Evolutionary conservation across 2,113 vertebrate genomes (phyloP).

Genomic region (Odocoileus virginianus): DNA sequence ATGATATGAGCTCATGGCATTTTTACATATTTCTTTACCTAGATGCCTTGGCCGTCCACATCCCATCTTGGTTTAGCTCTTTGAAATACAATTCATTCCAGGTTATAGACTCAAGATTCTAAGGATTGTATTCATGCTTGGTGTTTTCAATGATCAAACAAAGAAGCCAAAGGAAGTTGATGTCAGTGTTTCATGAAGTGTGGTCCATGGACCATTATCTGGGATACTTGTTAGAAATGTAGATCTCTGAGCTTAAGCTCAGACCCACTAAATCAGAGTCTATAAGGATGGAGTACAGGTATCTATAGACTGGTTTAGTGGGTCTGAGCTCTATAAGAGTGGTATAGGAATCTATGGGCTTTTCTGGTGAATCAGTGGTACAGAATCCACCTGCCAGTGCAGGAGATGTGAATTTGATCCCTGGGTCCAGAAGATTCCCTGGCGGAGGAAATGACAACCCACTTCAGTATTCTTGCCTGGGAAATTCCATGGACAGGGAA

Average conservation of each 20-base stretch:
- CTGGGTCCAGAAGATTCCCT: not conserved
- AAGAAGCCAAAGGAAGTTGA: not conserved
- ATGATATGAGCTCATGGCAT: fast-evolving
- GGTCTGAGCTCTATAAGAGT: not conserved
- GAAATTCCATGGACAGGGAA: not conserved
- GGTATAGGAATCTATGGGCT: not conserved
- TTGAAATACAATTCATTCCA: not conserved
- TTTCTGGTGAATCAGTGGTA: not conserved
- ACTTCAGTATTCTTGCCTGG: not conserved
- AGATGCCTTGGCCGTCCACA: not conserved
- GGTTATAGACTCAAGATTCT: not conserved
- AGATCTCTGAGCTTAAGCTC: not conserved
- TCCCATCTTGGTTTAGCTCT: not conserved
- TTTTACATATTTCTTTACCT: not conserved
- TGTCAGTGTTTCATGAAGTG: not conserved
- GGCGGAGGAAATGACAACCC: not conserved
- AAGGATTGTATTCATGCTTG: not conserved
- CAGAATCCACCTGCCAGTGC: not conserved
- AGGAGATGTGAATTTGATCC: not conserved
- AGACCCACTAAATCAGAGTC: not conserved
- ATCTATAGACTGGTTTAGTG: not conserved
- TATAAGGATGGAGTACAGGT: fast-evolving
- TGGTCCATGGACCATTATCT: not conserved
- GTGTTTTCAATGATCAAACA: not conserved
- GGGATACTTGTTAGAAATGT: not conserved